Evolutionary conservation across 1,140 invertebrate species (phyloP).

Genomic region (Triops longicaudatus): DNA sequence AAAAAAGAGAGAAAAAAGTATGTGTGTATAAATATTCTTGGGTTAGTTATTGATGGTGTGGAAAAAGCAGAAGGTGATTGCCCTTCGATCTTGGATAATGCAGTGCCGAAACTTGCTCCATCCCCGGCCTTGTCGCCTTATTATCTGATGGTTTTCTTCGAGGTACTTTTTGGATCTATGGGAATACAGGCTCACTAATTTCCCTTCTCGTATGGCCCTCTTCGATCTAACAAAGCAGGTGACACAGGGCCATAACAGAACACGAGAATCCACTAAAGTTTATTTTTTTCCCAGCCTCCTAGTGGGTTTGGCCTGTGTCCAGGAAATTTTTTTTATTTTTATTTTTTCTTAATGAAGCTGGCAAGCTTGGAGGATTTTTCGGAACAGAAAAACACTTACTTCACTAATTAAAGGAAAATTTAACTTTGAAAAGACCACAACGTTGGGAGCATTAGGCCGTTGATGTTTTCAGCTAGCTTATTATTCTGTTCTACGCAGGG

Average conservation of each 20-base stretch:
- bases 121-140: background rate
- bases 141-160: background rate
- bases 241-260: background rate
- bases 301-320: background rate
- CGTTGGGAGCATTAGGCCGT: background rate
- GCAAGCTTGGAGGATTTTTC: background rate
- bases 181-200: background rate
- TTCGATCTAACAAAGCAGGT: conserved; percentile 1
- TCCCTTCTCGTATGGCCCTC: background rate
- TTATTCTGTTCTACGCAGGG: background rate
- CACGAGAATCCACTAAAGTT: conserved; percentile 11
- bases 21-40: background rate
- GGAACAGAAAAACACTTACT: background rate
- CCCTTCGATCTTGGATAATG: background rate
- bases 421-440: background rate
- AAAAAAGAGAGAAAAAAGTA: too few species aligned
- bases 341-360: background rate
- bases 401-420: background rate
- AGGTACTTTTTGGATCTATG: background rate
- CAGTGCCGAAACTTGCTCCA: background rate
- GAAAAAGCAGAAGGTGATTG: background rate
- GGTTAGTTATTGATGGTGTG: conserved; percentile 3
- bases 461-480: background rate
- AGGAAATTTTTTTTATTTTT: background rate
- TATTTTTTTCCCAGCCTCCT: background rate